Evolutionary conservation across 2,888 invertebrate genomes (phyloP).

Genomic region (Eupithecia centaureata): DNA sequence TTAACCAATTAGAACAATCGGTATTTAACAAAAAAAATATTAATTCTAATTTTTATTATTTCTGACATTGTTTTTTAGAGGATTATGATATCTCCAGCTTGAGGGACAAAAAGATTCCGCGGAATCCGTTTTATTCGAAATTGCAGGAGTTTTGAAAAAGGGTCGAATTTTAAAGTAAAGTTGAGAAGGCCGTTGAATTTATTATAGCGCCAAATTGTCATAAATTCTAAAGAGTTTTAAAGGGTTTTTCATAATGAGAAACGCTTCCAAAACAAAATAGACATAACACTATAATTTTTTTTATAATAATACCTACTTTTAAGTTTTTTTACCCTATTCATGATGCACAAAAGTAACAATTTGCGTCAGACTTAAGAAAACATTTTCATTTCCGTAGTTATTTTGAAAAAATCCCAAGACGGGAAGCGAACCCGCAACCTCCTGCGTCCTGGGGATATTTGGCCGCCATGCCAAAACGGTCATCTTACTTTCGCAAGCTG

Average conservation of each 20-base stretch:
- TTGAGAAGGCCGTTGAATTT: conserved; percentile 53
- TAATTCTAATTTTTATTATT: conserved; percentile 73
- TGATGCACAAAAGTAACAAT: too few species aligned
- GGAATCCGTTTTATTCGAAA: conserved; percentile 56
- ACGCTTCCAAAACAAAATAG: conserved; percentile 3
- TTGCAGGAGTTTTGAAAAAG: conserved; percentile 54
- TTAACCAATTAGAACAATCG: not conserved
- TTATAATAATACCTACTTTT: too few species aligned
- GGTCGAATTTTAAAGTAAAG: conserved; percentile 58
- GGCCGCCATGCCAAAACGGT: too few species aligned
- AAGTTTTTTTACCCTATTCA: too few species aligned
- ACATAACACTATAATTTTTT: too few species aligned
- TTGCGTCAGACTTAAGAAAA: too few species aligned
- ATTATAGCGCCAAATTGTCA: conserved; percentile 58
- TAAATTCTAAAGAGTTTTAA: conserved; percentile 45
- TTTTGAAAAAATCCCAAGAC: too few species aligned
- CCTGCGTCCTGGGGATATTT: too few species aligned
- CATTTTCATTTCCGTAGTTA: too few species aligned
- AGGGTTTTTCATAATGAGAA: conserved; percentile 13
- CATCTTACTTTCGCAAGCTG: conserved; percentile 8
- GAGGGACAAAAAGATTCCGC: conserved; percentile 67
- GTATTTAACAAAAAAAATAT: conserved; percentile 50
- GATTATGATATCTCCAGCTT: conserved; percentile 68
- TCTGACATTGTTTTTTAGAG: conserved; percentile 67
- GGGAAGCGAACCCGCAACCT: too few species aligned